Conservation (phyloP, 2,888 invertebrate species). For the Coelopa pilipes region DNA sequence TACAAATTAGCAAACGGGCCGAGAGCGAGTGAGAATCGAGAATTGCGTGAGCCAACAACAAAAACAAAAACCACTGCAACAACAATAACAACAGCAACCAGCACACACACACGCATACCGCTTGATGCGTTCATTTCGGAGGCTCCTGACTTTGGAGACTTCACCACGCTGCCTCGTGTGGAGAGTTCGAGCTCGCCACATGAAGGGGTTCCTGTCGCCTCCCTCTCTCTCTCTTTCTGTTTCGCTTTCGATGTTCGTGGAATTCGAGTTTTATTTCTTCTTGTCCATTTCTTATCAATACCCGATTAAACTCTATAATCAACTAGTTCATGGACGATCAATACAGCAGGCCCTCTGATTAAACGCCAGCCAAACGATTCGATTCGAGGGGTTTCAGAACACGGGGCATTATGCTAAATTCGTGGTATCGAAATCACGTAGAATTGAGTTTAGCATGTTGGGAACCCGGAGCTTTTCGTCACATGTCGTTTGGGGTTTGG, state of each 20-base stretch:
- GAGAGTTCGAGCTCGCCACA: too few relatives aligned
- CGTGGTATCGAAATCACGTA: too few relatives aligned
- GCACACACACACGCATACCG: too few relatives aligned
- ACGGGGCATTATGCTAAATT: too few relatives aligned
- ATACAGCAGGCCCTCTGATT: neutral
- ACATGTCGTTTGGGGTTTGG: too few relatives aligned
- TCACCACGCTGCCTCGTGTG: neutral
- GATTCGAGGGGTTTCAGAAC: neutral
- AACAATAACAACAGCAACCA: slow-evolving; percentile 34
- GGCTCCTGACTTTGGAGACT: slow-evolving; percentile 13
- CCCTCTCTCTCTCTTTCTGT: neutral
- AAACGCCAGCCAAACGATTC: neutral
- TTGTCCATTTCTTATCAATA: slow-evolving; percentile 12
- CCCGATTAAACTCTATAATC: slow-evolving; percentile 15
- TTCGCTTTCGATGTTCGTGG: neutral
- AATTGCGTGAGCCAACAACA: slow-evolving; percentile 34
- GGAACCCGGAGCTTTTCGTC: too few relatives aligned
- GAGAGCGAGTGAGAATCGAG: neutral
- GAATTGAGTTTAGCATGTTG: too few relatives aligned
- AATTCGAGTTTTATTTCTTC: slow-evolving; percentile 4
- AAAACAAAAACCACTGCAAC: slow-evolving; percentile 38
- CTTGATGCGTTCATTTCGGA: too few relatives aligned
- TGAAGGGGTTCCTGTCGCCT: too few relatives aligned
- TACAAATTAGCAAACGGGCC: neutral
- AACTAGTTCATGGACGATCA: slow-evolving; percentile 26